These are phyloP conservation scores for Xestia rhomboidea DNA, from an alignment of 2,888 invertebrate species.

Conservation along the genomic window DNA sequence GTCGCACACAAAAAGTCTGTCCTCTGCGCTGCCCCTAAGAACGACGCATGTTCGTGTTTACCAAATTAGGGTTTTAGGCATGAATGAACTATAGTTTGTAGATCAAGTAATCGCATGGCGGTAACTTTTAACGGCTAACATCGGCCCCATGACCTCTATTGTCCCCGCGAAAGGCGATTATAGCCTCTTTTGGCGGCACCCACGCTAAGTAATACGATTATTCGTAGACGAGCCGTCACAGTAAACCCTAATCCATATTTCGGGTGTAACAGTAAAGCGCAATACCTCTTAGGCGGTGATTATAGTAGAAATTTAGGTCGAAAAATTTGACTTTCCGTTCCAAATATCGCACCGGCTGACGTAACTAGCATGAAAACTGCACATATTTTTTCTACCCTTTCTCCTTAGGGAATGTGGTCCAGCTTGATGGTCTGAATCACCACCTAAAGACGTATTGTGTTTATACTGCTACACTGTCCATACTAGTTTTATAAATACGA, in stretches of 20 bases:
- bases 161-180: neutral
- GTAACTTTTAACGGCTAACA: constrained; percentile 5
- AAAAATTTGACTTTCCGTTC: neutral
- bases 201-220: constrained; percentile 27
- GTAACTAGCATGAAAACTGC: too few relatives aligned
- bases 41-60: constrained; percentile 14
- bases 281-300: neutral
- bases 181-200: constrained; percentile 8
- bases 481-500: neutral
- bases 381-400: neutral
- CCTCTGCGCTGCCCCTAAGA: too few relatives aligned
- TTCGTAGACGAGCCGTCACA: neutral
- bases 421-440: neutral
- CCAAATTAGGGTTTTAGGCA: neutral
- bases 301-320: too few relatives aligned
- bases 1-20: too few relatives aligned
- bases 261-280: neutral
- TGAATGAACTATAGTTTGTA: constrained; percentile 14
- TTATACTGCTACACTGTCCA: neutral
- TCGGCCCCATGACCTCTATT: neutral
- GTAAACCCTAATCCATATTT: constrained; percentile 8
- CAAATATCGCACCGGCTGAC: neutral
- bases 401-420: neutral
- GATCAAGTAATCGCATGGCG: neutral
- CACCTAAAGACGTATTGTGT: neutral